Conservation (phyloP, 2,113 vertebrate genomes). For the Panthera tigris region DNA sequence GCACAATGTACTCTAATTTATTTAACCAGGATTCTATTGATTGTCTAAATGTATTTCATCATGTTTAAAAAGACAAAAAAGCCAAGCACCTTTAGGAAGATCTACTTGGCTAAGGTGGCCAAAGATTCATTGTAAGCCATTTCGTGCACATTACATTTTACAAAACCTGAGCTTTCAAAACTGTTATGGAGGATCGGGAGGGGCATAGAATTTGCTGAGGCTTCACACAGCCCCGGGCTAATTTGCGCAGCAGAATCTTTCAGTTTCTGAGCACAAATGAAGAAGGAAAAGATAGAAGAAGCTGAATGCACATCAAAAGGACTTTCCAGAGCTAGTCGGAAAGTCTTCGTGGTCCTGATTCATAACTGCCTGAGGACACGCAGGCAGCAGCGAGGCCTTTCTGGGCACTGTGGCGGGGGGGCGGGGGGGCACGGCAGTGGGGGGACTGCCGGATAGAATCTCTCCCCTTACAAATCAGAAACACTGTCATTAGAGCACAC, state of each 20-base stretch:
- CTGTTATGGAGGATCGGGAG: neutral
- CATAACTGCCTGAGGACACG: neutral
- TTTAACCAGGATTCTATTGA: neutral
- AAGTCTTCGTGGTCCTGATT: neutral
- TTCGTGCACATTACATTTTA: neutral
- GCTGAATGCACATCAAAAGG: neutral
- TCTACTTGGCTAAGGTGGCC: neutral
- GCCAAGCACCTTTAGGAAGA: conserved; percentile 35
- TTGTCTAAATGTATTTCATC: conserved; percentile 9
- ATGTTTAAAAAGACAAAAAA: conserved; percentile 31
- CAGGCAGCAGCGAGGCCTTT: neutral
- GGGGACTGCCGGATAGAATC: neutral
- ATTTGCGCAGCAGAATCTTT: neutral
- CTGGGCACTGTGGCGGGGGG: accelerated
- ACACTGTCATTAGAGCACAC: neutral
- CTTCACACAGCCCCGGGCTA: neutral
- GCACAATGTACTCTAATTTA: neutral
- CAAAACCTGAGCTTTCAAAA: neutral
- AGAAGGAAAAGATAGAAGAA: neutral
- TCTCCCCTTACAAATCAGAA: neutral
- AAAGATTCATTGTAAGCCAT: neutral
- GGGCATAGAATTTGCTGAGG: neutral
- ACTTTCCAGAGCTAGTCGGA: neutral
- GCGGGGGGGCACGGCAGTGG: accelerated
- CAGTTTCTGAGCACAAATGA: neutral